A percentile compares a stretch with the other conserved stretches of the same genome.
Conservation (phyloP, 2,797 vertebrate species). For the Falco berigora region DNA sequence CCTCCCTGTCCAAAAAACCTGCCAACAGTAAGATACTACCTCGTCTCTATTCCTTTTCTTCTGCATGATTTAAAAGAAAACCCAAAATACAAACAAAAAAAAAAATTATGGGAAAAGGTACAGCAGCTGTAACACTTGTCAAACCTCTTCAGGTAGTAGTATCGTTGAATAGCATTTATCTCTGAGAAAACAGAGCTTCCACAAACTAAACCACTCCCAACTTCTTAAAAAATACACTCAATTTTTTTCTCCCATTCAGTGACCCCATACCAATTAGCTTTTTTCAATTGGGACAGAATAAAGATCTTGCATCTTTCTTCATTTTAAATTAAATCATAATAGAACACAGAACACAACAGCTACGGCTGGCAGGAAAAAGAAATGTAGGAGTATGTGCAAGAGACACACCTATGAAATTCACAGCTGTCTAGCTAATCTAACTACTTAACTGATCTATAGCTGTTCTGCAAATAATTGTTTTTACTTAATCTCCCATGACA, state of each 20-base stretch:
- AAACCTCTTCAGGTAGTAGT: not conserved
- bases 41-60: not conserved
- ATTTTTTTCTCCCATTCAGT: not conserved
- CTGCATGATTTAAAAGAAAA: not conserved
- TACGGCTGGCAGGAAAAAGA: not conserved
- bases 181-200: not conserved
- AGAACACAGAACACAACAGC: not conserved
- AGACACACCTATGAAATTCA: not conserved
- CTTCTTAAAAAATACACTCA: not conserved
- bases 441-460: not conserved
- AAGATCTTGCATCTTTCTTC: not conserved
- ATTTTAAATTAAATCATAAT: not conserved
- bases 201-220: not conserved
- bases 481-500: not conserved
- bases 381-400: not conserved
- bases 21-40: not conserved
- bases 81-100: not conserved
- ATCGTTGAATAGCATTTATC: not conserved
- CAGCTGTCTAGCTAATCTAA: not conserved
- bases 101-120: not conserved
- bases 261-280: not conserved
- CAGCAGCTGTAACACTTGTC: not conserved
- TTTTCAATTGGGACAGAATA: not conserved
- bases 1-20: not conserved
- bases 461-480: slow-evolving; percentile 5